Evolutionary conservation across 2,888 invertebrate genomes (phyloP), one percentile per base, ranked within the genome.

Genomic region (Euspilapteryx auroguttella): DNA sequence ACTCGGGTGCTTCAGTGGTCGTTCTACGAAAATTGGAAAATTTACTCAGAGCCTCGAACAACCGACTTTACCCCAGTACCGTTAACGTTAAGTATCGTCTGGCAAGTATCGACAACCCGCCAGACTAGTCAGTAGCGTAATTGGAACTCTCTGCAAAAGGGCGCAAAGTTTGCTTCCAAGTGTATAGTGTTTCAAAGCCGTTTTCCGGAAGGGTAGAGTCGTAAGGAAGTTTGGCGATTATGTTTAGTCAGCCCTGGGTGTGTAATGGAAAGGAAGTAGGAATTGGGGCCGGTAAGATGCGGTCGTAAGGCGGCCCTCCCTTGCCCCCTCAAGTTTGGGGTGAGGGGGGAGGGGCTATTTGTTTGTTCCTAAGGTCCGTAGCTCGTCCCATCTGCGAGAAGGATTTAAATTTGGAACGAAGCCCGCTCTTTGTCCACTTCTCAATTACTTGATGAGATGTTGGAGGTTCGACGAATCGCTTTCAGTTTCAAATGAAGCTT

Each of bases 191-290:
- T 23, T 29, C 33, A 23, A 44, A 55, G 61, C 56, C 51, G 61
- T 58, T 59, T 44, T 47, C 57, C 65, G 69, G 68, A 73, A 71
- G 71, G 73, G 73, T 69, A 68, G 49, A 69, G 64, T 66, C 73
- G 73, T 73, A 75, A 75, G 75, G 75, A 75, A 75, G 71, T 73
- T 69, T 63, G 58, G 49, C 71, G 73, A 75, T 73, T 75, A 73
- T 73, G 73, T 75, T 69, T 68, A 73, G 73, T 71, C 69, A 69
- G 73, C 66, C 56, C 47, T 63, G 53, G 53, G 56, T 55, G 48
- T 42, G 62, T 64, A 73, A 73, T 73, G 71, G 71, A 66, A 75
- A 75, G 73, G 71, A 75, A 75, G 73, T 69, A 61, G 69, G 55
- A 66, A 69, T 71, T 61, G 66, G 71, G 71, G 65, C 65, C 68